A percentile compares a stretch with the other conserved stretches of the same genome.
Conservation (phyloP, 2,888 invertebrate species). For the Ormyrus pomaceus region DNA sequence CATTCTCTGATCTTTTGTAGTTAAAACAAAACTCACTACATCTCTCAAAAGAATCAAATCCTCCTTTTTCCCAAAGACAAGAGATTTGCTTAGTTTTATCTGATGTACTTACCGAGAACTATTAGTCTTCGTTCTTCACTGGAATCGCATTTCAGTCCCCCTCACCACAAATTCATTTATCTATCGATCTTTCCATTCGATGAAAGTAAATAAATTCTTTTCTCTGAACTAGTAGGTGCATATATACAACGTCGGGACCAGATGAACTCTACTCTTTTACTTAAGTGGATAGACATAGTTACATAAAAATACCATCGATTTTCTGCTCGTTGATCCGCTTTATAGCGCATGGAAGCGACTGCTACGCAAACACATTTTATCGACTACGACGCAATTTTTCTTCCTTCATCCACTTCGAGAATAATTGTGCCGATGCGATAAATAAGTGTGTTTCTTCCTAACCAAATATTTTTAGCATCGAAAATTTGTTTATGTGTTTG, state of each 20-base stretch:
- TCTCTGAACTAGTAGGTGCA: neutral
- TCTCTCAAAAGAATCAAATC: too few relatives aligned
- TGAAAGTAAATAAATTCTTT: neutral
- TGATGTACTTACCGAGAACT: neutral
- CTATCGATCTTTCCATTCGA: neutral
- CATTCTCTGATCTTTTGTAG: too few relatives aligned
- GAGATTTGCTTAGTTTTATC: neutral
- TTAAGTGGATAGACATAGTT: slow-evolving; percentile 3
- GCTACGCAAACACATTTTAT: too few relatives aligned
- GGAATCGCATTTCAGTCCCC: neutral
- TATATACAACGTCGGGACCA: neutral
- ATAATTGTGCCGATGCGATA: too few relatives aligned
- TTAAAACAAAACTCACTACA: too few relatives aligned
- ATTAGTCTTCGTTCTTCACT: neutral
- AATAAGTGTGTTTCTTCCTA: too few relatives aligned
- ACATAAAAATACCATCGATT: slow-evolving; percentile 5
- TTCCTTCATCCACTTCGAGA: too few relatives aligned
- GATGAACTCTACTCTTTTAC: slow-evolving; percentile 21
- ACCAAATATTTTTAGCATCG: too few relatives aligned
- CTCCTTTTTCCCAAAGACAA: too few relatives aligned
- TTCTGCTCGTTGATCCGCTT: neutral
- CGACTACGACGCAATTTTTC: neutral
- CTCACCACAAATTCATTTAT: neutral
- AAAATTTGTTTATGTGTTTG: too few relatives aligned
- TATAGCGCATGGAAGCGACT: neutral